Base-by-base conservation (phyloP, 2,888 invertebrate genomes). In the Diarsia dahlii region DNA sequence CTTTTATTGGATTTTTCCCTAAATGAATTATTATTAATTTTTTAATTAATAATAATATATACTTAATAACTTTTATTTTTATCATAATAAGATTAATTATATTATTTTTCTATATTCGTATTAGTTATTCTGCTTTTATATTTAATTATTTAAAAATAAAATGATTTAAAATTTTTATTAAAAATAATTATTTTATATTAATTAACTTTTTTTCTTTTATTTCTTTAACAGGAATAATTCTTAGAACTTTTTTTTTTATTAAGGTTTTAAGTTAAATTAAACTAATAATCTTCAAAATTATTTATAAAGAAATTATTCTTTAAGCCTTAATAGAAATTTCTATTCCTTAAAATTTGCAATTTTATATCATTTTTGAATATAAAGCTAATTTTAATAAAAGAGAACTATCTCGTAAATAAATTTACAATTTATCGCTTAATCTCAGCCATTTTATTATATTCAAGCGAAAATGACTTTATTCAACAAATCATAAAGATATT, bases 401-500 rank as follows among this genome's bases (percentile, higher is more conserved):
- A 95, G 94, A 95, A 77, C 89, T 84, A 89, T 97, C 95, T 93
- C 94, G 95, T 97, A 90, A 95, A 97, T 97, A 97, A 96, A 97
- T 97, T 97, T 97, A 97, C 97, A 97, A 95, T 97, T 97, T 97
- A 97, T 95, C 93, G 96, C 97, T 95, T 97, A 88, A 86, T 0
- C 95, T 97, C 97, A 97, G 97, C 96, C 97, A 97, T 97, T 97
- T 97, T 97, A 97, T 96, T 92, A 8, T 5, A 8, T 5, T 8
- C 54, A 85, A 84, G 94, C 93, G 96, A 96, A 97, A 97, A 97
- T 98, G 98, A 96, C 91, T 98, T 91, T 97, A 97, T 92, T 98
- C 97, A 78, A 97, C 97, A 90, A 97, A 98, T 95, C 98, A 98
- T 97, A 98, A 98, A 96, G 97, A 98, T 96, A 98, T 98, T 97